Conservation (phyloP, 2,888 invertebrate species). For the Caenorhabditis sulstoni region DNA sequence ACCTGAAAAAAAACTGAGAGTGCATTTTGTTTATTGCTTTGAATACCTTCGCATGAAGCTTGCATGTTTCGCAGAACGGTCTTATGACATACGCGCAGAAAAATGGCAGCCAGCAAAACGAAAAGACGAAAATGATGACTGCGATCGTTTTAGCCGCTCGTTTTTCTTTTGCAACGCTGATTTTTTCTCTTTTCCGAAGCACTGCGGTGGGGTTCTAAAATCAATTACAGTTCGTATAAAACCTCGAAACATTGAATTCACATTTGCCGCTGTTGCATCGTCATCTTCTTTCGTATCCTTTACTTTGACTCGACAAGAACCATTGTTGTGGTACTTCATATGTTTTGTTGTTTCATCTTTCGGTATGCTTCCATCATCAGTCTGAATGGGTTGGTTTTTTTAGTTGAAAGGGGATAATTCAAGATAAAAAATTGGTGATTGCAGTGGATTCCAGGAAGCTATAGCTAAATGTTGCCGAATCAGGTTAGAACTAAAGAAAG, state of each 20-base stretch:
- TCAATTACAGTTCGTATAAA: too few species aligned
- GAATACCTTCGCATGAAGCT: conserved; percentile 80
- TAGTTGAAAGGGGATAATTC: too few species aligned
- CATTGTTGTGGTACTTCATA: conserved; percentile 68
- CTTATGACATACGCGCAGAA: conserved; percentile 80
- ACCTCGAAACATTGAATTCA: too few species aligned
- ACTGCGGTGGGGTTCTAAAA: conserved; percentile 76
- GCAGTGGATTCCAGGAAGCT: too few species aligned
- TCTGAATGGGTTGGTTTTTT: conserved; percentile 38
- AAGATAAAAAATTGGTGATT: too few species aligned
- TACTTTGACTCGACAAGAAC: conserved; percentile 55
- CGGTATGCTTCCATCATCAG: conserved; percentile 57
- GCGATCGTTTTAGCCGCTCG: conserved; percentile 81
- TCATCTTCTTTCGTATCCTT: conserved; percentile 59
- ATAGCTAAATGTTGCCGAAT: too few species aligned
- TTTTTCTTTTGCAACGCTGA: conserved; percentile 81
- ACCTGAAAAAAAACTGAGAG: conserved; percentile 65
- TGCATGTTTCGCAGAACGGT: conserved; percentile 80
- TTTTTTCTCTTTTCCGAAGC: conserved; percentile 79
- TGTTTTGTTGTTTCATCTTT: conserved; percentile 67
- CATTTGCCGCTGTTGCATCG: conserved; percentile 44
- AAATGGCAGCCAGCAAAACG: conserved; percentile 81
- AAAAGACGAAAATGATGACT: conserved; percentile 81
- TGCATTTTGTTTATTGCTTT: not conserved
- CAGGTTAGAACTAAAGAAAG: too few species aligned